Conservation (phyloP, 92 coral and sea anemone species). For the Meandrina meandrites region DNA sequence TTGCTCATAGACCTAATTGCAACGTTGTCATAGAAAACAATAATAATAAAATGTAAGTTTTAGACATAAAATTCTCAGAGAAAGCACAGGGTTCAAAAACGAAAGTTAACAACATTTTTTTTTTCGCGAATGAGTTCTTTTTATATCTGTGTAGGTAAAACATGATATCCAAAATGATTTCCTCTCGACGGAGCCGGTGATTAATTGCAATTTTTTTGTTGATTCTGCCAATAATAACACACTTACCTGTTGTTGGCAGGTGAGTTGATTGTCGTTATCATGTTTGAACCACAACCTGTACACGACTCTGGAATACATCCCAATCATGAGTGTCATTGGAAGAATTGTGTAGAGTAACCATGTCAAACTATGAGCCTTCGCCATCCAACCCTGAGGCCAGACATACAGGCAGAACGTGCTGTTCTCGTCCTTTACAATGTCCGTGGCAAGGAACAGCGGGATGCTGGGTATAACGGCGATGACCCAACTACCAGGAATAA, state of each 20-base stretch:
- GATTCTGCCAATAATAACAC: too few species aligned
- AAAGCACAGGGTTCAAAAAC: too few species aligned
- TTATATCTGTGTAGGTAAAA: too few species aligned
- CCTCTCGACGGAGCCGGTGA: too few species aligned
- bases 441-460: neutral
- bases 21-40: too few species aligned
- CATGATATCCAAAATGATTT: too few species aligned
- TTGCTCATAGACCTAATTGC: too few species aligned
- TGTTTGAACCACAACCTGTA: constrained; percentile 19
- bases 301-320: constrained; percentile 20
- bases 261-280: neutral
- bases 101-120: too few species aligned
- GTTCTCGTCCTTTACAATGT: neutral
- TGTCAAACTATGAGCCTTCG: neutral
- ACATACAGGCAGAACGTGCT: neutral
- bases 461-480: neutral
- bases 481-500: neutral
- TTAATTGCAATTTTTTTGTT: too few species aligned
- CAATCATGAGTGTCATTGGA: neutral
- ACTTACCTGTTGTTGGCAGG: neutral
- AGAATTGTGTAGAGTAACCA: neutral
- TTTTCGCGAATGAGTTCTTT: too few species aligned
- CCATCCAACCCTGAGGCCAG: constrained; percentile 14
- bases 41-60: too few species aligned
- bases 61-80: too few species aligned